Evolutionary conservation across 2,797 vertebrate species (phyloP).

Genomic region (Mormyrus hasselquistii): DNA sequence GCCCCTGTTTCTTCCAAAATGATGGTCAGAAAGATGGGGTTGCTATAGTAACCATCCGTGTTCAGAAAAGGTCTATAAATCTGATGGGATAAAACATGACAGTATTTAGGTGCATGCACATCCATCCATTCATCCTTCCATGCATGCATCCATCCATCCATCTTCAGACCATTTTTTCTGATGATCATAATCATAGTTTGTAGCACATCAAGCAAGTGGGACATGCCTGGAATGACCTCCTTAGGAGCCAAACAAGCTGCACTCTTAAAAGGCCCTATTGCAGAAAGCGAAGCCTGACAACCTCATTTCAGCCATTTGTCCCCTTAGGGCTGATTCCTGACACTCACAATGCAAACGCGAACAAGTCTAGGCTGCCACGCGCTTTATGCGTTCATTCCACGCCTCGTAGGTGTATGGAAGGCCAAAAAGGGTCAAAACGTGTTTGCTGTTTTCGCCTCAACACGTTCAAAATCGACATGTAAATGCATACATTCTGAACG

Average conservation of each 20-base stretch:
- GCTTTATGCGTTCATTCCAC: neutral
- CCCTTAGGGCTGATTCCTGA: neutral
- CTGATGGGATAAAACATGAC: conserved; percentile 8
- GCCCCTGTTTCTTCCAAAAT: conserved; percentile 19
- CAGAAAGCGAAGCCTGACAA: neutral
- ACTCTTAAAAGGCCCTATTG: neutral
- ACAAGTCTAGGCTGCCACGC: neutral
- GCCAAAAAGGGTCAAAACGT: neutral
- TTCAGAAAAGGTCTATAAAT: conserved; percentile 32
- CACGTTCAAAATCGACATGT: neutral
- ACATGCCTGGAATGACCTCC: neutral
- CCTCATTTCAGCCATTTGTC: neutral
- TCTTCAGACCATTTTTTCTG: neutral
- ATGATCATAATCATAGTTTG: neutral
- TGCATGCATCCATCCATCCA: neutral
- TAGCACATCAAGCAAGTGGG: neutral
- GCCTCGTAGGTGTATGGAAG: neutral
- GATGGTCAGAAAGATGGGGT: conserved; percentile 41
- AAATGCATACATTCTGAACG: neutral
- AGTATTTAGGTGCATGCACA: neutral
- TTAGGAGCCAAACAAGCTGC: neutral
- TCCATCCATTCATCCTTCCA: neutral
- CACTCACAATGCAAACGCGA: neutral
- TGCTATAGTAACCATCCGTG: conserved; percentile 54
- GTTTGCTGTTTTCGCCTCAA: neutral